phyloP scores from a whole-genome alignment of 1,140 invertebrate species.

The Luehdorfia chinensis region DNA sequence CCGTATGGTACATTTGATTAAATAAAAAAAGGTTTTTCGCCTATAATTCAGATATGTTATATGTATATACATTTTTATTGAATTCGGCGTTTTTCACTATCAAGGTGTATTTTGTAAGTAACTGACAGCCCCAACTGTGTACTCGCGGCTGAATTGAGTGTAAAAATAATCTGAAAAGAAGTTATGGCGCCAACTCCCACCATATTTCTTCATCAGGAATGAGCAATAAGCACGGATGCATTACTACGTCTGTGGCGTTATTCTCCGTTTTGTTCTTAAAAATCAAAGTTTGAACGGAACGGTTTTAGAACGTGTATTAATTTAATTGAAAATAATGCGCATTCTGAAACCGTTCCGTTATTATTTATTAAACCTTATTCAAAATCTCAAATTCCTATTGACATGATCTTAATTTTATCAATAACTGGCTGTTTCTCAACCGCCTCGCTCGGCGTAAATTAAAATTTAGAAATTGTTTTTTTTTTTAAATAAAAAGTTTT shows the following conservation, averaged over 20 bases:
- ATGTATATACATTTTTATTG: background rate
- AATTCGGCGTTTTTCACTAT: background rate
- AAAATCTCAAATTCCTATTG: no score
- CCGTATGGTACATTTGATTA: no score
- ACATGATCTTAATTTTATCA: no score
- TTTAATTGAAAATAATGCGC: no score
- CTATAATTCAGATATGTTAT: background rate
- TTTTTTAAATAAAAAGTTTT: no score
- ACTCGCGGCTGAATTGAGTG: constrained; percentile 44
- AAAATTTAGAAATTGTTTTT: no score
- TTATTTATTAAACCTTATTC: no score
- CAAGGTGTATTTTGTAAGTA: background rate
- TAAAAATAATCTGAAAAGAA: constrained; percentile 44
- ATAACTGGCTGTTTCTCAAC: no score
- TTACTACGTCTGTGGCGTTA: background rate
- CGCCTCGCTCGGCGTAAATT: no score
- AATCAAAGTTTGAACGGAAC: background rate
- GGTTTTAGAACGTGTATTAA: no score
- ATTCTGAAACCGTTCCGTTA: no score
- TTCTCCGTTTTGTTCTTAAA: background rate
- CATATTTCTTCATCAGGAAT: constrained; percentile 21
- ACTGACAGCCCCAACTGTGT: constrained; percentile 24
- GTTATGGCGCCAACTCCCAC: constrained; percentile 46
- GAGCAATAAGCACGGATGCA: background rate
- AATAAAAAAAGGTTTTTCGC: background rate